These are phyloP conservation scores for Oxyruncus cristatus DNA, from an alignment of 2,113 vertebrate genomes.

Conservation along the genomic window DNA sequence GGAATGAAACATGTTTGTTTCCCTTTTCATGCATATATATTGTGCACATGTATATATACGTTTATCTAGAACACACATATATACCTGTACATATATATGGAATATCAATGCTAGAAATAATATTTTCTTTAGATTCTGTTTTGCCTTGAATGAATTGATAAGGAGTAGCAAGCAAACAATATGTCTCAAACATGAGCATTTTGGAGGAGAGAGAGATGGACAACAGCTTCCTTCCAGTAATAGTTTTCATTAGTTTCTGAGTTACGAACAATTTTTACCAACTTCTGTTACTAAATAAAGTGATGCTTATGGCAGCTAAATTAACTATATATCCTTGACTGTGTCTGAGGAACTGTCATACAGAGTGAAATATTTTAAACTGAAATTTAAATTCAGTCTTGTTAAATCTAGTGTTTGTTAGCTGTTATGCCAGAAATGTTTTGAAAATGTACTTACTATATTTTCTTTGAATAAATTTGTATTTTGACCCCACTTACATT, in stretches of 20 bases:
- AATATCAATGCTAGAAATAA: background rate
- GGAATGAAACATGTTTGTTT: slow-evolving; percentile 52
- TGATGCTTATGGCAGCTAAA: background rate
- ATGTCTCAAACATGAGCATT: background rate
- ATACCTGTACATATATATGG: too few species aligned
- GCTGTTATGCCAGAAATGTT: background rate
- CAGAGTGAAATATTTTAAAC: background rate
- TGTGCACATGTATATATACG: background rate
- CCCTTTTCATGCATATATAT: background rate
- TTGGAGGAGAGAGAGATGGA: background rate
- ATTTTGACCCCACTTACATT: background rate
- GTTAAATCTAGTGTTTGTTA: background rate
- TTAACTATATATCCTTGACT: background rate
- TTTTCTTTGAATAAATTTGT: background rate
- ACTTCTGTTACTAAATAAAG: background rate
- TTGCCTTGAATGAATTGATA: background rate
- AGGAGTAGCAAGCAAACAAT: background rate
- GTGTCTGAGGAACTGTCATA: background rate
- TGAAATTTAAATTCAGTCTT: background rate
- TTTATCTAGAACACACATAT: background rate
- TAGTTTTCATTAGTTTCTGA: background rate
- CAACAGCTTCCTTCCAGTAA: background rate
- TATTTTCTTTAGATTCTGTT: background rate
- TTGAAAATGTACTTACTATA: background rate
- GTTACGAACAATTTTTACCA: background rate